Conservation (phyloP, 2,113 vertebrate genomes). For the Urocolius indicus region DNA sequence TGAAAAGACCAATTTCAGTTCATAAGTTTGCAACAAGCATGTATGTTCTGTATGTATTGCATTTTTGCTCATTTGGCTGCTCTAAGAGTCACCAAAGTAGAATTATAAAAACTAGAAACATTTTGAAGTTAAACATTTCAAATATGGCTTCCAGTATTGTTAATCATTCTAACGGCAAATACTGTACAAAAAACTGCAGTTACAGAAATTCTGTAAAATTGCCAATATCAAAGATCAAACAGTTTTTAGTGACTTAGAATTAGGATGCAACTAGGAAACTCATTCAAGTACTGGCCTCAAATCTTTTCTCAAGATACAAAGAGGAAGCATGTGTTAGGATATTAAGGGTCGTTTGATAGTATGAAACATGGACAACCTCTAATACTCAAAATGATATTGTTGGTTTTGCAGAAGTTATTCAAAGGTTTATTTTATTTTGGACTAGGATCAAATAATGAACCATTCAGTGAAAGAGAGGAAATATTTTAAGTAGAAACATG, state of each 20-base stretch:
- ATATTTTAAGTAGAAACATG: not conserved
- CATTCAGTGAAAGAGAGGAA: not conserved
- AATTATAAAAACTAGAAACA: not conserved
- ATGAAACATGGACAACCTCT: not conserved
- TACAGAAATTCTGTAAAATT: not conserved
- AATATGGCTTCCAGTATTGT: not conserved
- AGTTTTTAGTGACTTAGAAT: not conserved
- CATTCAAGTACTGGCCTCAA: not conserved
- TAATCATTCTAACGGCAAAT: not conserved
- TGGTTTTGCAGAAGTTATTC: not conserved
- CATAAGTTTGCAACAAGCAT: not conserved
- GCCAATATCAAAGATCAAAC: not conserved
- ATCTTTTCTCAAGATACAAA: not conserved
- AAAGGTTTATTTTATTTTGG: not conserved
- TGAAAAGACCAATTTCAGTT: not conserved
- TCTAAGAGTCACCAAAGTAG: not conserved
- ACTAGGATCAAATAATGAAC: not conserved
- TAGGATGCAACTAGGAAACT: not conserved
- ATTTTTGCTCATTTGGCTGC: not conserved
- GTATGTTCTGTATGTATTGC: not conserved
- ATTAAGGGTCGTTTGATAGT: not conserved
- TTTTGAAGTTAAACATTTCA: not conserved
- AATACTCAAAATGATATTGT: not conserved
- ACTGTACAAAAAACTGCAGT: not conserved
- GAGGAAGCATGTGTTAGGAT: not conserved